Evolutionary conservation across 2,113 vertebrate genomes (phyloP).

Genomic region (Rhegmatorhina hoffmannsi): DNA sequence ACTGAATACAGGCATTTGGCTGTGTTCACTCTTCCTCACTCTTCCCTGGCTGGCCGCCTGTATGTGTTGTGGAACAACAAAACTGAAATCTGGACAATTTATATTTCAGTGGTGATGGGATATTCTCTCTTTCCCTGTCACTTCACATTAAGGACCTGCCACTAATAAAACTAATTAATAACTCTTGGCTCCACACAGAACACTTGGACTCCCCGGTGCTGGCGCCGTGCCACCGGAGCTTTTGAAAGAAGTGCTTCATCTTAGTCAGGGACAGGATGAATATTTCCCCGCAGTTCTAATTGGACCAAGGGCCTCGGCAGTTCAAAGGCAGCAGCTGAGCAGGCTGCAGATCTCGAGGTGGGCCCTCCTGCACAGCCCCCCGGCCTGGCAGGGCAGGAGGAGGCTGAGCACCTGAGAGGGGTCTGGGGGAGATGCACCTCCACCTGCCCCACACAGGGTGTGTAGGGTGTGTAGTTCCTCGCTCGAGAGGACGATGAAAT

Average conservation of each 20-base stretch:
- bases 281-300: slow-evolving; percentile 90
- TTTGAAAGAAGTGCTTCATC: slow-evolving; percentile 92
- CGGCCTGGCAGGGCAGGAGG: neutral
- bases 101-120: slow-evolving; percentile 76
- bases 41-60: slow-evolving; percentile 70
- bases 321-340: slow-evolving; percentile 80
- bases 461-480: neutral
- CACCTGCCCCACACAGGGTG: neutral
- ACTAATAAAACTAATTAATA: slow-evolving; percentile 93
- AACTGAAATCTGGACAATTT: slow-evolving; percentile 78
- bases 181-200: slow-evolving; percentile 82
- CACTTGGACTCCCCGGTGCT: slow-evolving; percentile 81
- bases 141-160: slow-evolving; percentile 85
- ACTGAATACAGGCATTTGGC: slow-evolving; percentile 70
- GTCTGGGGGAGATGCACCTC: neutral
- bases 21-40: slow-evolving; percentile 45
- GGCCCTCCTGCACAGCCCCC: neutral
- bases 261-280: slow-evolving; percentile 90
- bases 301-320: slow-evolving; percentile 90
- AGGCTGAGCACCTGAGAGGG: rapidly evolving
- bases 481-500: rapidly evolving
- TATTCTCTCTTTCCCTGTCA: slow-evolving; percentile 81
- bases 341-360: slow-evolving; percentile 62
- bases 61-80: slow-evolving; percentile 69
- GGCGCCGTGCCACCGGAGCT: slow-evolving; percentile 81